Percentiles rank a stretch among this genome's conserved stretches.
Conservation (phyloP, 2,888 invertebrate genomes). For the Dynastes tityus region DNA sequence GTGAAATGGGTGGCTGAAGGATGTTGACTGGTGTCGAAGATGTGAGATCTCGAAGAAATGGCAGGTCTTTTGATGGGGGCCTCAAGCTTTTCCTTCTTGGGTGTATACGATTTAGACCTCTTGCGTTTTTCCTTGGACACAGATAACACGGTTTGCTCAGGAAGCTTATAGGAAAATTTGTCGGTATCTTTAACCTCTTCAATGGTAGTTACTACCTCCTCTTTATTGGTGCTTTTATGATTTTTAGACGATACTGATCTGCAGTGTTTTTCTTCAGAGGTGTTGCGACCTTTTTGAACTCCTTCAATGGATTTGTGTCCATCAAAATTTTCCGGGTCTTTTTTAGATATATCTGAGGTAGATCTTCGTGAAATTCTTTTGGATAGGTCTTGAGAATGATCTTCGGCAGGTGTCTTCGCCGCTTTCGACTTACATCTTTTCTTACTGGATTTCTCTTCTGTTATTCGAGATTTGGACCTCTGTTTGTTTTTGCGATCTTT, state of each 20-base stretch:
- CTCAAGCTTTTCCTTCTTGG: constrained; percentile 8
- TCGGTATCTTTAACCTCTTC: background rate
- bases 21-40: constrained; percentile 7
- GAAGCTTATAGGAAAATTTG: constrained; percentile 21
- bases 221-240: background rate
- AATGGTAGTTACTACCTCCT: background rate
- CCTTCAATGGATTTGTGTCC: constrained; percentile 35
- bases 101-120: constrained; percentile 47
- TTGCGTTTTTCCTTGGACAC: constrained; percentile 35
- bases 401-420: background rate
- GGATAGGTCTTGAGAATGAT: background rate
- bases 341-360: constrained; percentile 34
- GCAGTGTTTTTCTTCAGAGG: background rate
- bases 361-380: constrained; percentile 40
- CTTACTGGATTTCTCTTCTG: background rate
- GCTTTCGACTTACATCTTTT: constrained; percentile 12
- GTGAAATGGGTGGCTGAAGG: background rate
- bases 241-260: background rate
- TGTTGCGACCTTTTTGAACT: background rate
- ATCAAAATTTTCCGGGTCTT: constrained; percentile 27
- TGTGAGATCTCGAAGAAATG: constrained; percentile 29
- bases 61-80: background rate
- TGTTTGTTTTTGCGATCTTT: constrained; percentile 33
- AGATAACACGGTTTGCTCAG: background rate
- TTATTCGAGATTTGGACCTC: constrained; percentile 33